Evolutionary conservation across 2,113 vertebrate species (phyloP).

Genomic region (Azemiops feae): DNA sequence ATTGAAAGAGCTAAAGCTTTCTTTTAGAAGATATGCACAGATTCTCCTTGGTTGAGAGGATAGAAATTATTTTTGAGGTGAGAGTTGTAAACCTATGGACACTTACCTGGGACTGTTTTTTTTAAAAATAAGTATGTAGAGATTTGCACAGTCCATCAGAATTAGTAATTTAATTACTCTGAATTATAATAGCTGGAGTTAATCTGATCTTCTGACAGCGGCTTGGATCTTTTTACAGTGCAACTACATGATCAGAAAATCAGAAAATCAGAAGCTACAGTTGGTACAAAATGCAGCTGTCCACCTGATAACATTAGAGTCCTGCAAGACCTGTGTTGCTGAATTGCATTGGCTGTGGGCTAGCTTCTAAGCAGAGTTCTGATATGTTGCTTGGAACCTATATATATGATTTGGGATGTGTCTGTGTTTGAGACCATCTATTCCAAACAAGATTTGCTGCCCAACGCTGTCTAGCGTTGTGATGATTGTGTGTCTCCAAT

Average conservation of each 20-base stretch:
- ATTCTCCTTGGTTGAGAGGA: not conserved
- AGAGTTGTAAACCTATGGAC: not conserved
- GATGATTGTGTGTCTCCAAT: not conserved
- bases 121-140: not conserved
- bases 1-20: not conserved
- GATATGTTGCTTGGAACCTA: not conserved
- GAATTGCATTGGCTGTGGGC: not conserved
- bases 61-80: constrained; percentile 30
- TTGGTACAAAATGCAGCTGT: not conserved
- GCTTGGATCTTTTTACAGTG: not conserved
- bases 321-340: not conserved
- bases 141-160: constrained; percentile 23
- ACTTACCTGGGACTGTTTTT: not conserved
- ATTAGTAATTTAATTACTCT: constrained; percentile 22
- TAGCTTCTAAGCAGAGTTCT: not conserved
- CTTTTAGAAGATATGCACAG: not conserved
- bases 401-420: not conserved
- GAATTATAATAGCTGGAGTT: not conserved
- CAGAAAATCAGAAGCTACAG: not conserved
- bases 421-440: not conserved
- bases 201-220: not conserved
- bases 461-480: not conserved
- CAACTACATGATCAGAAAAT: not conserved
- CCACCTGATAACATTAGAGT: not conserved
- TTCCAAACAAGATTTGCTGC: not conserved